Percentiles rank a stretch among this genome's conserved stretches.
Conservation (phyloP, 2,797 vertebrate species). For the Allochrocebus solatus region DNA sequence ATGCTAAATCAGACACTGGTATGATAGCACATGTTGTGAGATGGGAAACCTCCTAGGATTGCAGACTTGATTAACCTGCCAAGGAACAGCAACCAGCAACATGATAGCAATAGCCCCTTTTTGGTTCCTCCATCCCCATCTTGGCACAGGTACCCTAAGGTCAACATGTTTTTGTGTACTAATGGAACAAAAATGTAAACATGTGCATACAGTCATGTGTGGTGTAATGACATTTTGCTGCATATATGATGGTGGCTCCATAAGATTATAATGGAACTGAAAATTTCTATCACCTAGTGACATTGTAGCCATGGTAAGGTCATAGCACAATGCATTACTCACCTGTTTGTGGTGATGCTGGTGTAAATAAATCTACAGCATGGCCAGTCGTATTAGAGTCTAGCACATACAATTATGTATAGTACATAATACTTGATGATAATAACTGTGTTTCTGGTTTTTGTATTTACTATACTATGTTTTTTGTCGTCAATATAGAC, state of each 20-base stretch:
- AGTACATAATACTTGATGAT: background rate
- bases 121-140: background rate
- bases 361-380: background rate
- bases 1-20: background rate
- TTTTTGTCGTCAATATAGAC: background rate
- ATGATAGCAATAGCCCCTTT: background rate
- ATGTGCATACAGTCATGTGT: background rate
- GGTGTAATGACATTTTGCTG: background rate
- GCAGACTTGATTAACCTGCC: slow-evolving; percentile 3
- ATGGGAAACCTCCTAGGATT: slow-evolving; percentile 23
- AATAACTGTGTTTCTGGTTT: background rate
- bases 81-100: background rate
- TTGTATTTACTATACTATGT: background rate
- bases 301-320: background rate
- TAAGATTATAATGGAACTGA: background rate
- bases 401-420: background rate
- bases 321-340: background rate
- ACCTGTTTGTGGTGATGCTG: background rate
- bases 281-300: background rate
- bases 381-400: background rate
- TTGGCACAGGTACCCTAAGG: background rate
- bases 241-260: background rate
- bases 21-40: background rate
- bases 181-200: background rate
- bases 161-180: background rate